These are phyloP conservation scores for Paramormyrops kingsleyae DNA, from an alignment of 2,113 vertebrate genomes.

Conservation along the genomic window DNA sequence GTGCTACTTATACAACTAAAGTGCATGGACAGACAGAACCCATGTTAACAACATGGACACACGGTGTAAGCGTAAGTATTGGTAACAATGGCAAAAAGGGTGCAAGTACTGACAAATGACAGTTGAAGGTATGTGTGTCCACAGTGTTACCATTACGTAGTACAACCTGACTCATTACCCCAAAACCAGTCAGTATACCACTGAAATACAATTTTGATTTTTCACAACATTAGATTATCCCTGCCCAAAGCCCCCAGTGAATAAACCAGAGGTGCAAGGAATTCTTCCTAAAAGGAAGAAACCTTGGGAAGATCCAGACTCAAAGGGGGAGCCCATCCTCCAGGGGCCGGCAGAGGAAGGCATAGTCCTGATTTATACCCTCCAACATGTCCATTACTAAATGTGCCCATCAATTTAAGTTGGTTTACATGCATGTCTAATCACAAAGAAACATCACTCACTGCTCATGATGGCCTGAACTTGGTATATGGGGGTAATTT, in stretches of 20 bases:
- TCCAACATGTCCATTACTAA: neutral
- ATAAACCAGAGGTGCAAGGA: neutral
- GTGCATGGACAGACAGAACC: neutral
- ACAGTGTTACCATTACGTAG: neutral
- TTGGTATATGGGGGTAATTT: slow-evolving; percentile 66
- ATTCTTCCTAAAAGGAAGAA: neutral
- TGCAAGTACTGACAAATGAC: neutral
- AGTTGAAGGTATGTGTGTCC: neutral
- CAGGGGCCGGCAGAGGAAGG: neutral
- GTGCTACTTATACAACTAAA: neutral
- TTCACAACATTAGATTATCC: neutral
- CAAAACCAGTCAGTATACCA: neutral
- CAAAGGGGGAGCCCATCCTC: neutral
- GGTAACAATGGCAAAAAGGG: neutral
- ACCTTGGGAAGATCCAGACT: neutral
- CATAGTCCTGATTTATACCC: neutral
- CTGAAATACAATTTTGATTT: neutral
- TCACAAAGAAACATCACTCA: slow-evolving; percentile 50
- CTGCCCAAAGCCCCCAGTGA: neutral
- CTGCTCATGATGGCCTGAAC: slow-evolving; percentile 74
- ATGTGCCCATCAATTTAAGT: neutral
- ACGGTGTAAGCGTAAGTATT: neutral
- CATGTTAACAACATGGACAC: neutral
- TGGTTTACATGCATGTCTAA: neutral
- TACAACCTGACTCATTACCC: neutral